Evolutionary conservation across 1,140 invertebrate genomes (phyloP).

Genomic region (Drosophila nikananu): DNA sequence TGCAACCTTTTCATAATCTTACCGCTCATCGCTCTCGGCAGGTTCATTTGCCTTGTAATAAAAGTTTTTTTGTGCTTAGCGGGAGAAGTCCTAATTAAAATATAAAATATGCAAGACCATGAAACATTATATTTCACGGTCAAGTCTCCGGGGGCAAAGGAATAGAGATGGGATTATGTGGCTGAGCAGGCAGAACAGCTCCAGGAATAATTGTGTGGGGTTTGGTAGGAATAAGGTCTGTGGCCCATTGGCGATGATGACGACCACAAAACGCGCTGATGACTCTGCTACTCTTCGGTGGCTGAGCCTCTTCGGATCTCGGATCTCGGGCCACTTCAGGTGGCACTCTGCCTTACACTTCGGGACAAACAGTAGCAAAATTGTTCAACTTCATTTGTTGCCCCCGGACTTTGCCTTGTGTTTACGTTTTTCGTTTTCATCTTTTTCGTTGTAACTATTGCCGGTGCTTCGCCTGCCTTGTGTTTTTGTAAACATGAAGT

Average conservation of each 20-base stretch:
- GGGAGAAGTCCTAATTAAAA: constrained; percentile 47
- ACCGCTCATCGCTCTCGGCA: background rate
- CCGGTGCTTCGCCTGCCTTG: constrained; percentile 36
- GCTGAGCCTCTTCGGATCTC: constrained; percentile 11
- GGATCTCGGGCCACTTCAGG: constrained; percentile 35
- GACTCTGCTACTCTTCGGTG: constrained; percentile 58
- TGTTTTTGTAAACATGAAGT: constrained; percentile 59
- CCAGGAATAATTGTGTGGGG: constrained; percentile 28
- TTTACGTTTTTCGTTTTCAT: constrained; percentile 43
- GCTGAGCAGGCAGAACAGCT: constrained; percentile 29
- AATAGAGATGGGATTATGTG: constrained; percentile 41
- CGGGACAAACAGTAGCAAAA: constrained; percentile 71
- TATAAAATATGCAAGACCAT: constrained; percentile 49
- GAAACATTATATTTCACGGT: constrained; percentile 55
- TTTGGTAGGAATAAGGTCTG: constrained; percentile 8
- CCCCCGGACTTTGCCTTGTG: constrained; percentile 38
- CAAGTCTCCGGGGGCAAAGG: constrained; percentile 28
- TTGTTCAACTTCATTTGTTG: constrained; percentile 71
- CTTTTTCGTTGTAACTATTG: constrained; percentile 34
- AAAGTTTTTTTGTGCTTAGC: background rate
- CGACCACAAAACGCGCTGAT: constrained; percentile 64
- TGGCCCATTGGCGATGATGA: constrained; percentile 36
- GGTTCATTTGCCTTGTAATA: constrained; percentile 6
- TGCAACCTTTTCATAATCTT: background rate
- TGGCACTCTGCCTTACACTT: constrained; percentile 59